Conservation (phyloP, 2,888 invertebrate species). For the Phoronis australis region DNA sequence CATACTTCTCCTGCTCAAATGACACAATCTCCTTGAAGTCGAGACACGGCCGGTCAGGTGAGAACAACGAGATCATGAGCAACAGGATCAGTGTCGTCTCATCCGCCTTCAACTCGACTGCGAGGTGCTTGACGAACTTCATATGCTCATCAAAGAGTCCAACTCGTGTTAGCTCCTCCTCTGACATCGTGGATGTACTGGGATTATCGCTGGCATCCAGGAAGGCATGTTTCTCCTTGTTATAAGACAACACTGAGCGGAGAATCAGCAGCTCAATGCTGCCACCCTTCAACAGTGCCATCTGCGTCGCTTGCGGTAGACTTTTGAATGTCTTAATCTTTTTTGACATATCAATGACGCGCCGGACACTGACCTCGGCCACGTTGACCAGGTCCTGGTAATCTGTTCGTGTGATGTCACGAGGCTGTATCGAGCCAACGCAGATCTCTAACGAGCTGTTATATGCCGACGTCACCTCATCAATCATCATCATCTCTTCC, state of each 20-base stretch:
- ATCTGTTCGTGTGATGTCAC: constrained; percentile 23
- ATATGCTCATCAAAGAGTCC: constrained; percentile 52
- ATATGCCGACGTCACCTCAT: constrained; percentile 45
- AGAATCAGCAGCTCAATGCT: constrained; percentile 96
- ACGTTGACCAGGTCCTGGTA: constrained; percentile 51
- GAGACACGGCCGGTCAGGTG: constrained; percentile 70
- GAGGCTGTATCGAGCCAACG: constrained; percentile 38
- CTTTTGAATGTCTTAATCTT: constrained; percentile 73
- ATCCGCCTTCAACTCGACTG: constrained; percentile 78
- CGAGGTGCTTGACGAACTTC: constrained; percentile 57
- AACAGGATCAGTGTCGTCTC: constrained; percentile 88
- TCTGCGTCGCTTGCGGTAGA: constrained; percentile 92
- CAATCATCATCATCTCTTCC: constrained; percentile 41
- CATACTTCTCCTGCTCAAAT: constrained; percentile 50
- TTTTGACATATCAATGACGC: constrained; percentile 64
- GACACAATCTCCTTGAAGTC: constrained; percentile 55
- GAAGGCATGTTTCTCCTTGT: constrained; percentile 85
- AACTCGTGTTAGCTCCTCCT: constrained; percentile 76
- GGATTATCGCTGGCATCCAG: constrained; percentile 57
- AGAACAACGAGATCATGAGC: constrained; percentile 86
- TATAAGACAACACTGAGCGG: constrained; percentile 87
- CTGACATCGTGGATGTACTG: constrained; percentile 66
- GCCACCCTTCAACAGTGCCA: constrained; percentile 84
- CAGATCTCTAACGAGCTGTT: constrained; percentile 45
- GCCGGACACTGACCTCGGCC: constrained; percentile 62